These are phyloP conservation scores for Melospiza melodia DNA, from an alignment of 2,113 vertebrate genomes.

Conservation along the genomic window DNA sequence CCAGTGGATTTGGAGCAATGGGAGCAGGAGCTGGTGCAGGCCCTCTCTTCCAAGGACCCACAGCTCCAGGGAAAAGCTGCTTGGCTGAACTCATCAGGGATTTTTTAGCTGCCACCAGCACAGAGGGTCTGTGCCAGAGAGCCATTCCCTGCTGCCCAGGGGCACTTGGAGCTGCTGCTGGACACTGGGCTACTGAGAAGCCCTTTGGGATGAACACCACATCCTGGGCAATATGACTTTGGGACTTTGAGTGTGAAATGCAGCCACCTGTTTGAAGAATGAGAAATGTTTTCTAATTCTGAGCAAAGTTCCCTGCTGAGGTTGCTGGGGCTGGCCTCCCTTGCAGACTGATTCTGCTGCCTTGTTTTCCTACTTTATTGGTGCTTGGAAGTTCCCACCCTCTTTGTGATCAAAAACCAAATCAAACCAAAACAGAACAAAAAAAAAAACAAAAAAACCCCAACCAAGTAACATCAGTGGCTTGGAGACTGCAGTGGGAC, in stretches of 20 bases:
- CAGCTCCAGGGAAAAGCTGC: neutral
- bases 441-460: no score
- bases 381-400: neutral
- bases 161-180: neutral
- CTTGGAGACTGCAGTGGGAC: neutral
- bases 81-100: neutral
- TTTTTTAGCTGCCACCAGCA: neutral
- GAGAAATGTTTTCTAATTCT: neutral
- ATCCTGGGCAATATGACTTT: fast-evolving
- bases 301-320: neutral
- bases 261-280: neutral
- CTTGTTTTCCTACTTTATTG: neutral
- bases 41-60: neutral
- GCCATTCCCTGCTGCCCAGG: neutral
- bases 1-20: neutral
- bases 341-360: neutral
- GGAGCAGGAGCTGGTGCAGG: neutral
- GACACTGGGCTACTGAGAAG: neutral
- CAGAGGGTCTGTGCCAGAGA: neutral
- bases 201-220: neutral
- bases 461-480: neutral
- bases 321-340: neutral
- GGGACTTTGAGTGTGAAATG: neutral
- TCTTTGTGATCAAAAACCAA: neutral
- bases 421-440: neutral